Conservation (phyloP, 2,888 invertebrate species). For the Gasteruption jaculator region DNA sequence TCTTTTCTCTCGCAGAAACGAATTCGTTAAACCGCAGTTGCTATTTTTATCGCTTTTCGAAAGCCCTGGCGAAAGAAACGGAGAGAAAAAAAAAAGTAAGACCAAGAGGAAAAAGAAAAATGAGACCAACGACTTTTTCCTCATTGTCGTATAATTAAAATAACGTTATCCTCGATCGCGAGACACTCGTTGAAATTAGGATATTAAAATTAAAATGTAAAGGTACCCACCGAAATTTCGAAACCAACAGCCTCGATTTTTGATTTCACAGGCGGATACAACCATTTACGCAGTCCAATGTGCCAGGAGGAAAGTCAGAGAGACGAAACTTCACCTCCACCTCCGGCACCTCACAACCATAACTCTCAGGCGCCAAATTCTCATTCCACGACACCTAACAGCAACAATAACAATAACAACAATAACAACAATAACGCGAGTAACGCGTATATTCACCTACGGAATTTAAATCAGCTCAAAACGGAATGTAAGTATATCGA, state of each 20-base stretch:
- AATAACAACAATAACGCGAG: conserved; percentile 41
- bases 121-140: too few species aligned
- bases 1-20: too few species aligned
- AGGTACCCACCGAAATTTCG: too few species aligned
- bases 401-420: conserved; percentile 34
- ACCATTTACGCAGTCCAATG: conserved; percentile 56
- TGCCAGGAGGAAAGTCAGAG: conserved; percentile 49
- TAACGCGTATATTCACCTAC: conserved; percentile 46
- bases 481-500: conserved; percentile 42
- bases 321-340: conserved; percentile 49
- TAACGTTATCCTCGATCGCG: too few species aligned
- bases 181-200: too few species aligned
- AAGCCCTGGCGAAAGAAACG: neutral
- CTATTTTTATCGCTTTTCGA: neutral
- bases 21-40: too few species aligned
- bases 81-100: conserved; percentile 8
- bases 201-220: too few species aligned
- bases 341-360: conserved; percentile 46
- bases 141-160: too few species aligned
- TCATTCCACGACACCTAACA: conserved; percentile 44
- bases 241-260: conserved; percentile 8
- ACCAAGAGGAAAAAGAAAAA: conserved; percentile 5
- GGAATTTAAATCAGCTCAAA: conserved; percentile 48
- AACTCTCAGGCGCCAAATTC: conserved; percentile 43
- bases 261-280: conserved; percentile 54